These are phyloP conservation scores for Parnassius apollo DNA, from an alignment of 2,888 invertebrate species.

Conservation along the genomic window DNA sequence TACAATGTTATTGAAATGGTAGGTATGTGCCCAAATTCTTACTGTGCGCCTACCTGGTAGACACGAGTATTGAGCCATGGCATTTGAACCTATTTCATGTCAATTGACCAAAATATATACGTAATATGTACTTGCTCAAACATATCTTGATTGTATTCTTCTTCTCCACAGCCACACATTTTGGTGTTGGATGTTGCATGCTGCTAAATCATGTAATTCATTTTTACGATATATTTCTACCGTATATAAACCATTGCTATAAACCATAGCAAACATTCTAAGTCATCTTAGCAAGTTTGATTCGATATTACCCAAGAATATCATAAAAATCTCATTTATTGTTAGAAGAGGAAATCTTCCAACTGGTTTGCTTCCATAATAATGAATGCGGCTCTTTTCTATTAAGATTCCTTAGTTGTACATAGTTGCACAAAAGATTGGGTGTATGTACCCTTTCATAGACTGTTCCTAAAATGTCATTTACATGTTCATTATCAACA, in stretches of 20 bases:
- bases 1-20: no score
- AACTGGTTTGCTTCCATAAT: no score
- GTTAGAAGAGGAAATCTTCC: background rate
- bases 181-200: no score
- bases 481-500: conserved; percentile 1
- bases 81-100: background rate
- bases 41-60: background rate
- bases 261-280: no score
- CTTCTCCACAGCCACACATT: background rate
- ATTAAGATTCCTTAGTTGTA: no score
- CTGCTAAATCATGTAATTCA: background rate
- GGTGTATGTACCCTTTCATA: background rate
- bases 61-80: background rate
- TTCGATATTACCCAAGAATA: background rate
- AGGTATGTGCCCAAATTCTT: background rate
- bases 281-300: background rate
- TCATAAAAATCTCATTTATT: conserved; percentile 1
- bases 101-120: background rate
- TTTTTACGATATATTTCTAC: background rate
- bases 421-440: no score
- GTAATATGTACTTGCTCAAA: background rate
- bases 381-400: no score
- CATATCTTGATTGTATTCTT: background rate
- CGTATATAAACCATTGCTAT: no score
- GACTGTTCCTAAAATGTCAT: background rate